Percentiles rank a stretch among this genome's conserved stretches.
Conservation (phyloP, 1,140 invertebrate species). For the Mycetomoellerius zeteki region DNA sequence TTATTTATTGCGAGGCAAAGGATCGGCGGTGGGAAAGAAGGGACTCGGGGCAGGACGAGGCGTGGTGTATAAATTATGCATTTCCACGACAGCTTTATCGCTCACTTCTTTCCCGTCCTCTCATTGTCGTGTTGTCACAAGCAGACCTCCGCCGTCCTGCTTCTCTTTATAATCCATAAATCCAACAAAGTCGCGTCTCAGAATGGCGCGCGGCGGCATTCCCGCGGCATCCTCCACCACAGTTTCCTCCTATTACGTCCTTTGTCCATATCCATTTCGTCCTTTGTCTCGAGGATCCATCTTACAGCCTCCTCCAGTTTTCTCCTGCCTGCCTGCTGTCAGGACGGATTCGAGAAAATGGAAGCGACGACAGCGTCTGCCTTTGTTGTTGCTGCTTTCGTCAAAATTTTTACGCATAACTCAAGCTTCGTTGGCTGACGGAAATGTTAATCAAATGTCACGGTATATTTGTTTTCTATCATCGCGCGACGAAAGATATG, state of each 20-base stretch:
- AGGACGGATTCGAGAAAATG: constrained; percentile 31
- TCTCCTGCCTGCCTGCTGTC: constrained; percentile 55
- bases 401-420: constrained; percentile 10
- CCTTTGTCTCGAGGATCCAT: constrained; percentile 80
- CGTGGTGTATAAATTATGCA: constrained; percentile 84
- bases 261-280: constrained; percentile 82
- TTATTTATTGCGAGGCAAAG: constrained; percentile 78
- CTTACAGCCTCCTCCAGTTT: constrained; percentile 65
- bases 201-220: constrained; percentile 67
- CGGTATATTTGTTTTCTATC: background rate
- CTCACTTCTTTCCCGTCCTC: constrained; percentile 83
- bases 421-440: background rate
- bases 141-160: constrained; percentile 77
- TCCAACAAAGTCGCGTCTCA: constrained; percentile 83
- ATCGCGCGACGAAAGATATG: background rate
- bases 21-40: constrained; percentile 66
- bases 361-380: background rate
- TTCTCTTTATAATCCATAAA: constrained; percentile 85
- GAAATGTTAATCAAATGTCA: constrained; percentile 1
- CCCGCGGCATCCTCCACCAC: constrained; percentile 74
- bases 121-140: constrained; percentile 85
- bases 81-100: constrained; percentile 83
- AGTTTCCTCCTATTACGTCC: constrained; percentile 67
- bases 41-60: constrained; percentile 67
- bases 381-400: constrained; percentile 26